Evolutionary conservation across 2,113 vertebrate genomes (phyloP), one percentile per base, ranked within the genome.

Genomic region (Eolophus roseicapilla): DNA sequence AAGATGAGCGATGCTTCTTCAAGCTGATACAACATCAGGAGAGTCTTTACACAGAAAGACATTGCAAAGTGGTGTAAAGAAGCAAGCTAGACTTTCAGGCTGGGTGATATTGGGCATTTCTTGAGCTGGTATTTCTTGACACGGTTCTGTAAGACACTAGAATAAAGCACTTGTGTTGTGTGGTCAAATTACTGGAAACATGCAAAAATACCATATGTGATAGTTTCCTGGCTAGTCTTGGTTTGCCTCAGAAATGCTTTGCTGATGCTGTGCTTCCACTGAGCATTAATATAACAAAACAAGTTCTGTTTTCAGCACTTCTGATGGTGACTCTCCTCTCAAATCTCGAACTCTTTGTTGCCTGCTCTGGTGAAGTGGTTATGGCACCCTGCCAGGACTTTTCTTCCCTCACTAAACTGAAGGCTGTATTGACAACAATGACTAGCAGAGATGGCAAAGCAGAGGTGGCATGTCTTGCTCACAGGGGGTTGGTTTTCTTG

Each of bases 161-260:
- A 18, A 49, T 17, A 84, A 90, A 91, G 43, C 49, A n/a, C 25
- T 73, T 52, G 43, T 65, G 46, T 37, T 65, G 81, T 35, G 37
- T 74, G 37, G 13, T 31, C 33, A 65, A 71, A 74, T 95, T 93
- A 97, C 81, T 90, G 80, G 94, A 95, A 96, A 91, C 90, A 89
- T 88, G 90, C 85, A 96, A 91, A 95, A 97, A 82, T 91, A 62
- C 18, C 17, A 5, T 64, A 50, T 63, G 71, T n/a, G 50, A 53
- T 85, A 82, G 24, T 93, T 94, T 96, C 69, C 92, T 92, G 96
- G 92, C 70, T 95, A 89, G 68, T 53, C 93, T 91, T 93, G 96
- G 84, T 97, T 98, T 95, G 87, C 90, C 91, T 97, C 96, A 89
- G 82, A 96, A 92, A 93, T 97, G 87, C 96, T 93, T 94, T 76